Evolutionary conservation across 2,888 invertebrate genomes (phyloP), one percentile per base, ranked within the genome.

Genomic region (Andrena bucephala): DNA sequence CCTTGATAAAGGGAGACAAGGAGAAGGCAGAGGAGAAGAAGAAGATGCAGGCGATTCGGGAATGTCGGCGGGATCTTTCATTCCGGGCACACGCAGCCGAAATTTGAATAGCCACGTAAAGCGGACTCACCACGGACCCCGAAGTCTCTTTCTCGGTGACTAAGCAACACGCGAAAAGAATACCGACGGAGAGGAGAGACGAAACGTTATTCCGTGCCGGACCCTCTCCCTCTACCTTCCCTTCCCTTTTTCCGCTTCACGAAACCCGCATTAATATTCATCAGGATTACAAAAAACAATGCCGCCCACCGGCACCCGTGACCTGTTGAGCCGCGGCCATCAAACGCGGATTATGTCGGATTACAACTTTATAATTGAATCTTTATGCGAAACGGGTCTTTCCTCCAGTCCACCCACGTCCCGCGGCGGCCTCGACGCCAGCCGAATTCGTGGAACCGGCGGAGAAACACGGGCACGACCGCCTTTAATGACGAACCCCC

Each of bases 141-240:
- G 83, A 75, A 33, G 79, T 81, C 83, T 83, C 82, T 75, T 77
- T 84, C 79, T 79, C 80, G 89, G 91, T 93, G 93, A 93, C 92
- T 93, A 91, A 93, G 90, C 91, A 86, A 89, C 89, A 93, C 92
- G 93, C 93, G 92, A 92, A 93, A 92, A 92, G 93, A 93, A 93
- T 93, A 93, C 90, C 90, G 89, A 91, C 85, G 29, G 66, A 29
- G 65, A 67, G 68, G 59, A 68, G 59, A 31, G 60, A 33, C 59
- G 69, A 52, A 31, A 57, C 36, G 50, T n/a, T 27, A 20, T n/a
- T 29, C 50, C 13, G 52, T 42, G 24, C n/a, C 36, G 60, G 62
- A 5, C 6, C 29, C 62, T 1, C 27, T 16, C 24, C 48, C 10
- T 13, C 54, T 8, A 13, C 62, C 20, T n/a, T 48, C 13, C 8